Conservation (phyloP, 1,140 invertebrate genomes). For the Psilanteris sp. region DNA sequence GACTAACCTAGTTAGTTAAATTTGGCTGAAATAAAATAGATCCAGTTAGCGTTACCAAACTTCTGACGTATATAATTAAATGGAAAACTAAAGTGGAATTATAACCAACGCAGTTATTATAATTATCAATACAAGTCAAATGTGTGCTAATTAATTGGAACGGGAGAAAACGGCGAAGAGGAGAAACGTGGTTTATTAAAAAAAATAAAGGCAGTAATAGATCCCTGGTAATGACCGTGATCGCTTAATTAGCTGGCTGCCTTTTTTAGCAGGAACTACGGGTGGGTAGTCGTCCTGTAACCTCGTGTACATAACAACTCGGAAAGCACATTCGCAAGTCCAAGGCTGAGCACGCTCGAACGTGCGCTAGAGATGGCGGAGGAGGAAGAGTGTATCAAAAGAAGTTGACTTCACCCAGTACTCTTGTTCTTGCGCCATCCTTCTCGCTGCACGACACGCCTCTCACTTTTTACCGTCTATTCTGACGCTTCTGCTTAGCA, state of each 20-base stretch:
- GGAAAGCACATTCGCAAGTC: constrained; percentile 67
- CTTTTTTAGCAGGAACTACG: constrained; percentile 72
- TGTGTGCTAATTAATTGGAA: too few species aligned
- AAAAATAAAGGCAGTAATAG: constrained; percentile 31
- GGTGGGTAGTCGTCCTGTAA: constrained; percentile 72
- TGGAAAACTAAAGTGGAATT: too few species aligned
- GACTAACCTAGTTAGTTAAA: too few species aligned
- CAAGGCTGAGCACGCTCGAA: constrained; percentile 70
- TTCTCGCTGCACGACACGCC: constrained; percentile 9
- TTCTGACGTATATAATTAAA: too few species aligned
- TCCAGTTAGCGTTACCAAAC: too few species aligned
- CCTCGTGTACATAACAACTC: constrained; percentile 66
- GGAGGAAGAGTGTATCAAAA: constrained; percentile 55
- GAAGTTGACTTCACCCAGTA: constrained; percentile 12
- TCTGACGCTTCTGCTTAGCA: constrained; percentile 25
- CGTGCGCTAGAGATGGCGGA: constrained; percentile 60
- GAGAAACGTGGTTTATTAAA: too few species aligned
- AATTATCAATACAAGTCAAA: too few species aligned
- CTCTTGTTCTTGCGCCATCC: constrained; percentile 4
- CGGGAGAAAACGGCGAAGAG: too few species aligned
- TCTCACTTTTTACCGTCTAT: constrained; percentile 42
- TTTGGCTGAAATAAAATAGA: too few species aligned
- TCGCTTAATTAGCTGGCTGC: constrained; percentile 72
- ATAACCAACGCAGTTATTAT: too few species aligned
- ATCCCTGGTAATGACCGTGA: constrained; percentile 69